Conservation (phyloP, 2,888 invertebrate genomes). For the Phaedon cochleariae region DNA sequence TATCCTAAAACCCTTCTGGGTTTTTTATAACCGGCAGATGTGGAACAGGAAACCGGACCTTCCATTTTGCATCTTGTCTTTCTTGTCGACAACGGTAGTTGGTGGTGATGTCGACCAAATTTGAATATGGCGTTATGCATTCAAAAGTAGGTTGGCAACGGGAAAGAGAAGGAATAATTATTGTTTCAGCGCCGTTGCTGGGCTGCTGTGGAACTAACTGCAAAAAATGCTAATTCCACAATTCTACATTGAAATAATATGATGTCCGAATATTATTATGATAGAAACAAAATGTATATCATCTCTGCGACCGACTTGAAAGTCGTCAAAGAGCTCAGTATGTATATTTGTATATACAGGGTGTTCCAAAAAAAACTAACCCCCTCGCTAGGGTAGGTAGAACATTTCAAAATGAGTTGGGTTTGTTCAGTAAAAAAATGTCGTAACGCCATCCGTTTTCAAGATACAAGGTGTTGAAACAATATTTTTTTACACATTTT, state of each 20-base stretch:
- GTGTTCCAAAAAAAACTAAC: no score
- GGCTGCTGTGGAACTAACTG: background rate
- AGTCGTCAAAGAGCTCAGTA: no score
- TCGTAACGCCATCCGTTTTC: no score
- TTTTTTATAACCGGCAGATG: background rate
- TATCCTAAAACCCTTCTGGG: background rate
- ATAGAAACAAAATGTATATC: no score
- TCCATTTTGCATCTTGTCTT: background rate
- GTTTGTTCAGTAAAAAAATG: no score
- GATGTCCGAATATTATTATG: background rate
- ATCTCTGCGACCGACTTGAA: no score
- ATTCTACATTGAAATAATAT: background rate
- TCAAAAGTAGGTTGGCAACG: background rate
- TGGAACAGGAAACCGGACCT: background rate
- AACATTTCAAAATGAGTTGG: no score
- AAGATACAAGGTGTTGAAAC: no score
- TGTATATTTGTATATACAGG: no score
- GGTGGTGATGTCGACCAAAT: background rate
- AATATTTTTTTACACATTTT: no score
- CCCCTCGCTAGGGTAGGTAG: no score
- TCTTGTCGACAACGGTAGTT: background rate
- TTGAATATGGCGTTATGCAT: background rate
- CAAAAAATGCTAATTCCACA: background rate
- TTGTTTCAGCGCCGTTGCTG: background rate
- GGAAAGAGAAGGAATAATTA: background rate